Evolutionary conservation across 1,140 invertebrate species (phyloP).

Genomic region (Drosophila mauritiana): DNA sequence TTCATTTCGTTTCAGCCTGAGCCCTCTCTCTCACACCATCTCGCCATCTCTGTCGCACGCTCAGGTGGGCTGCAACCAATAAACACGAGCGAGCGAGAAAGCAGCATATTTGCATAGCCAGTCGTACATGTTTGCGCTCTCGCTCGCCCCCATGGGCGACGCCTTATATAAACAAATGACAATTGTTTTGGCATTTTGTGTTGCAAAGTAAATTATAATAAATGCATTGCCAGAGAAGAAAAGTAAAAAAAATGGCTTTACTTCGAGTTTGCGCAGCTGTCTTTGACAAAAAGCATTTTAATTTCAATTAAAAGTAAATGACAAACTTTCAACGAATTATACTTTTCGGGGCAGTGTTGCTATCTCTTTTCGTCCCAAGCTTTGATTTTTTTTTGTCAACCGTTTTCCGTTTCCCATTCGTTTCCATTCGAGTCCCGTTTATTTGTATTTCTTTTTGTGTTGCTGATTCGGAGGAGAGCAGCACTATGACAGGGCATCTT

Average conservation of each 20-base stretch:
- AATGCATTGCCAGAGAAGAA: constrained; percentile 60
- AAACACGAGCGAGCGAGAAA: constrained; percentile 80
- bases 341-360: constrained; percentile 52
- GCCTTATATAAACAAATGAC: constrained; percentile 83
- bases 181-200: constrained; percentile 82
- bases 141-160: constrained; percentile 63
- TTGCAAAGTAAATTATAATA: constrained; percentile 81
- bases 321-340: constrained; percentile 76
- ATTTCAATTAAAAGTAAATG: constrained; percentile 84
- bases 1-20: constrained; percentile 76
- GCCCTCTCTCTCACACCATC: constrained; percentile 38
- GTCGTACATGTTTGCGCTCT: constrained; percentile 44
- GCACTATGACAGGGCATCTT: constrained; percentile 18
- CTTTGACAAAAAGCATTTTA: constrained; percentile 75
- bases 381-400: constrained; percentile 64
- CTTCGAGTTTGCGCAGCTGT: constrained; percentile 74
- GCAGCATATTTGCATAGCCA: constrained; percentile 74
- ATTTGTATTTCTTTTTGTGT: constrained; percentile 72
- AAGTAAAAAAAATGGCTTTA: constrained; percentile 40
- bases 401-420: constrained; percentile 78
- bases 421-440: constrained; percentile 69
- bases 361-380: constrained; percentile 36
- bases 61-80: constrained; percentile 83
- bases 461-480: constrained; percentile 69
- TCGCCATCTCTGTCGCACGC: constrained; percentile 20